Evolutionary conservation across 2,888 invertebrate species (phyloP), one percentile per base, ranked within the genome.

Genomic region (Eupithecia insigniata): DNA sequence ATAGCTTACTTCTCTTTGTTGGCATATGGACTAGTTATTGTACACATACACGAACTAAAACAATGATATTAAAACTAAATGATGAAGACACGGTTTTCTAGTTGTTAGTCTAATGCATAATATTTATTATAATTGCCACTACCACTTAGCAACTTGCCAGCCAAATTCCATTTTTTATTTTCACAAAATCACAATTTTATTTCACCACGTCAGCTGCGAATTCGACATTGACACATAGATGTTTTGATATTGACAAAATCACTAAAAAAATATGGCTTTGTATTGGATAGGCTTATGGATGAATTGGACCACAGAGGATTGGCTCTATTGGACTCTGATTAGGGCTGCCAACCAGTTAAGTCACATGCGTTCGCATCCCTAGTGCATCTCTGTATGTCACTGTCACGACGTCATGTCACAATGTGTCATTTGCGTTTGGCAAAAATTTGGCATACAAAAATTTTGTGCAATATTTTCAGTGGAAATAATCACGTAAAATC

Each of bases 1-100:
- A 94, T 94, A 81, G 82, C 85, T 86, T 86, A 83, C 77, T 82
- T 81, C 82, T 81, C 83, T 84, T 86, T 83, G 85, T 85, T 85
- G 87, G 92, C 94, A 92, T 92, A 91, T 89, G 87, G 80, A 83
- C 79, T 76, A 66, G 65, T 78, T 61, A 62, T 16, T 30, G 28
- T 30, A 60, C 30, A 30, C 28, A 18, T 60, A 18, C 1, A 55
- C 26, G 55, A 60, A 60, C 30, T 4, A 60, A 28, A 30, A 30
- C 18, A 60, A 30, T 18, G 22, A 3, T 30, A 18, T 30, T 18
- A 18, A 60, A 8, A 30, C 60, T 30, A 60, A 26, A 26, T 55
- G 22, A 12, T 62, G 32, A 36, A 34, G 12, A 26, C 14, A 64
- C 32, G 34, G 10, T 64, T 36, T 12, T 36, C 7, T 26, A 64